Evolutionary conservation across 2,888 invertebrate genomes (phyloP), one percentile per base, ranked within the genome.

Genomic region (Drosophila koepferae): DNA sequence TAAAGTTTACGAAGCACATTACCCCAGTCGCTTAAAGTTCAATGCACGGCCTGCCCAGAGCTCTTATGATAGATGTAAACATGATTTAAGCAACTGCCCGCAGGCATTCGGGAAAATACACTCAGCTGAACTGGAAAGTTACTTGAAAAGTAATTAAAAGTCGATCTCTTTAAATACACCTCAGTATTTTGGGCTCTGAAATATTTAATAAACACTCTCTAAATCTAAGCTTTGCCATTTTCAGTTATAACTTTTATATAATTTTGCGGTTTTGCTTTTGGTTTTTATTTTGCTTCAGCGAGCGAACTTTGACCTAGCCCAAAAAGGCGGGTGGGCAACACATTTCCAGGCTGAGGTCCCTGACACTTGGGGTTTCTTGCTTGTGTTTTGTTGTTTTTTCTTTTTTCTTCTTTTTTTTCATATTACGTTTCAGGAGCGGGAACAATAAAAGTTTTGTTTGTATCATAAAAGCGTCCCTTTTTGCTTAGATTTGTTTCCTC

Each of bases 221-320:
- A 43, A 65, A 49, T 18, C 40, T 40, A 40, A 62, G 49, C 51
- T 54, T n/a, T 44, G 56, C 38, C 40, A 31, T 49, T 64, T 61
- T n/a, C 20, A 20, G 28, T 43, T 34, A 38, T 49, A 49, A 66
- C 31, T 59, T 68, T 59, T 48, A 20, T 23, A 43, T 63, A n/a
- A 56, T 72, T 69, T 60, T 44, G 23, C 34, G 55, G 48, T 73
- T 64, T 63, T 38, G 20, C 41, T 23, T 46, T 62, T 55, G 60
- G 8, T 9, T 48, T 9, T 48, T 28, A 51, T 49, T 43, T 64
- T 23, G 48, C 16, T 23, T 20, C 23, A 7, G 2, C 31, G n/a
- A 43, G 40, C 49, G 46, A 63, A 58, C 54, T 82, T 78, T 81
- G 71, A 79, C 76, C 86, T 79, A 60, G 65, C 59, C 61, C 49